Conservation (phyloP, 2,888 invertebrate genomes). For the Diplolepis rosae region DNA sequence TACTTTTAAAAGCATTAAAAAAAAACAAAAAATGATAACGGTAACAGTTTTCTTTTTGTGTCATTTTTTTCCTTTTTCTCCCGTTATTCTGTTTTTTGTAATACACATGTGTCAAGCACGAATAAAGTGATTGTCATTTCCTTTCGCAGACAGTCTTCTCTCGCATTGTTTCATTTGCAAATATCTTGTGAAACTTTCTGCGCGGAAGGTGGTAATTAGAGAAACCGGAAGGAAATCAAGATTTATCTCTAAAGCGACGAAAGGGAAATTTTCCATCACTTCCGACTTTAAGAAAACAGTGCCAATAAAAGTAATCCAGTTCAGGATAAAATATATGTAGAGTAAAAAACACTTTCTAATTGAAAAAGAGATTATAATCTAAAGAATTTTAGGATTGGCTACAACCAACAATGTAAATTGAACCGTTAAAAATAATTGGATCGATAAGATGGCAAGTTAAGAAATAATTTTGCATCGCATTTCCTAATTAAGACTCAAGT, state of each 20-base stretch:
- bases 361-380: not conserved
- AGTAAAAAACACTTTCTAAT: not conserved
- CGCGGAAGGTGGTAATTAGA: conserved; percentile 14
- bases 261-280: conserved; percentile 21
- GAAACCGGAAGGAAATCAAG: conserved; percentile 13
- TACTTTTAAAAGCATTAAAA: too few species aligned
- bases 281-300: conserved; percentile 11
- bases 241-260: conserved; percentile 10
- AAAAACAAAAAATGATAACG: too few species aligned
- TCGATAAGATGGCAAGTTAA: not conserved
- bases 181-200: conserved; percentile 23
- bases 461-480: not conserved
- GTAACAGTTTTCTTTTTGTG: not conserved
- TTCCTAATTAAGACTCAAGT: not conserved
- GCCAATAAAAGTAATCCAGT: conserved; percentile 33
- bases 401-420: not conserved
- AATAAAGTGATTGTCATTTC: not conserved
- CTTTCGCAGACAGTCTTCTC: conserved; percentile 22
- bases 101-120: conserved; percentile 11
- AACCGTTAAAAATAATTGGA: too few species aligned
- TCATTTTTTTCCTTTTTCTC: conserved; percentile 1
- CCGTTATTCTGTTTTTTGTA: conserved; percentile 1
- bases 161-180: conserved; percentile 22
- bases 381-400: too few species aligned
- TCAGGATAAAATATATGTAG: not conserved